Evolutionary conservation across 2,797 vertebrate genomes (phyloP).

Genomic region (Pseudochaenichthys georgianus): DNA sequence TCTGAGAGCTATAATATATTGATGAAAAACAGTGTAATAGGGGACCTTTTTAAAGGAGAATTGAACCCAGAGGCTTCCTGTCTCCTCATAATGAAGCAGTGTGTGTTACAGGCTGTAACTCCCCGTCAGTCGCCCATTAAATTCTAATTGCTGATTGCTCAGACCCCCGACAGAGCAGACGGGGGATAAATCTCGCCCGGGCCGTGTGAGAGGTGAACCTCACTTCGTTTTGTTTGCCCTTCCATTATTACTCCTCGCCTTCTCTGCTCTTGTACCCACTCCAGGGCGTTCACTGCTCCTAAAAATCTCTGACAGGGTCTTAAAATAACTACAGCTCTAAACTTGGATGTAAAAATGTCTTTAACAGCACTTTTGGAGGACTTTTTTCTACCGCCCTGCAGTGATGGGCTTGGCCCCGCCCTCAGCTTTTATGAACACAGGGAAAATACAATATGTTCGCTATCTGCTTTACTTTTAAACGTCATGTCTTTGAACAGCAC

Average conservation of each 20-base stretch:
- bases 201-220: constrained; percentile 46
- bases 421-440: constrained; percentile 13
- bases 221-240: constrained; percentile 56
- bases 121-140: constrained; percentile 20
- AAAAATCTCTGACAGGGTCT: constrained; percentile 17
- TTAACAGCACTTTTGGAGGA: constrained; percentile 20
- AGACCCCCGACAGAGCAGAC: constrained; percentile 35
- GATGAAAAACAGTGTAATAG: too few relatives aligned
- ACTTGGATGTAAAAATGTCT: constrained; percentile 45
- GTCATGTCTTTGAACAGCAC: constrained; percentile 32
- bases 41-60: background rate
- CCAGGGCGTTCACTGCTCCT: constrained; percentile 18
- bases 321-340: constrained; percentile 51
- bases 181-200: constrained; percentile 8
- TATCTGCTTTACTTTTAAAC: constrained; percentile 25
- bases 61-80: background rate
- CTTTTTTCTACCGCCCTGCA: constrained; percentile 1
- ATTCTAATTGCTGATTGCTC: constrained; percentile 33
- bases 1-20: too few relatives aligned
- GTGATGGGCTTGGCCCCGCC: constrained; percentile 18
- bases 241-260: constrained; percentile 36
- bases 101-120: constrained; percentile 1
- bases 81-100: constrained; percentile 15
- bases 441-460: constrained; percentile 9
- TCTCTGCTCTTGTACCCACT: background rate